Percentiles rank a stretch among this genome's conserved stretches.
Conservation (phyloP, 2,888 invertebrate species). For the Prosapia bicincta region DNA sequence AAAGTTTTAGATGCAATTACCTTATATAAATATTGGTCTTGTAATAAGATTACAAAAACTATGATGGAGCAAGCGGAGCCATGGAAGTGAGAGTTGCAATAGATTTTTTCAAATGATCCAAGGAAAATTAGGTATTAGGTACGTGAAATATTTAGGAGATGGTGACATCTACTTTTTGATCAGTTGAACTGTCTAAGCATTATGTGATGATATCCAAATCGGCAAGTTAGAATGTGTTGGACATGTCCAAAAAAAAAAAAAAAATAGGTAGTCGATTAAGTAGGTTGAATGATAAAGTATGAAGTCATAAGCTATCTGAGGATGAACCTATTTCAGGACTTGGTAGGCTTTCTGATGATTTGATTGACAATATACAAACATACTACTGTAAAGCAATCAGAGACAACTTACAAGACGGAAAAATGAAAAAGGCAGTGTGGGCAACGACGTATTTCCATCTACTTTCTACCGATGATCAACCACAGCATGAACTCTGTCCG, state of each 20-base stretch:
- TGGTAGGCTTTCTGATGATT: background rate
- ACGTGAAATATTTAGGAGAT: background rate
- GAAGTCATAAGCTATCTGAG: background rate
- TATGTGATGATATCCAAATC: background rate
- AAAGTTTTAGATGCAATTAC: slow-evolving; percentile 2
- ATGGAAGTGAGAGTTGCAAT: background rate
- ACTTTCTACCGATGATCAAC: background rate
- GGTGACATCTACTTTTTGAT: background rate
- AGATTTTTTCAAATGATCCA: background rate
- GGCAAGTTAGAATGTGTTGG: background rate
- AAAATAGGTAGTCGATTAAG: background rate
- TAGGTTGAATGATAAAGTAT: background rate
- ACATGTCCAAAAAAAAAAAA: background rate
- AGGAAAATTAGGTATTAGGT: background rate
- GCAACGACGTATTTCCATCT: background rate
- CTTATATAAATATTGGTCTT: background rate
- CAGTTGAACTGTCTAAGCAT: background rate
- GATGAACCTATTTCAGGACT: background rate
- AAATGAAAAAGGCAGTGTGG: background rate
- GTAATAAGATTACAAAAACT: slow-evolving; percentile 15
- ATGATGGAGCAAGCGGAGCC: background rate
- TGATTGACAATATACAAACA: background rate
- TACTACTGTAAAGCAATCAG: no score
- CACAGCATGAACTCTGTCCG: background rate
- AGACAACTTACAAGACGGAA: no score